A percentile compares a stretch with the other conserved stretches of the same genome.
Evolutionary conservation across 2,113 vertebrate genomes (phyloP).

Genomic region (Pseudorasbora parva): DNA sequence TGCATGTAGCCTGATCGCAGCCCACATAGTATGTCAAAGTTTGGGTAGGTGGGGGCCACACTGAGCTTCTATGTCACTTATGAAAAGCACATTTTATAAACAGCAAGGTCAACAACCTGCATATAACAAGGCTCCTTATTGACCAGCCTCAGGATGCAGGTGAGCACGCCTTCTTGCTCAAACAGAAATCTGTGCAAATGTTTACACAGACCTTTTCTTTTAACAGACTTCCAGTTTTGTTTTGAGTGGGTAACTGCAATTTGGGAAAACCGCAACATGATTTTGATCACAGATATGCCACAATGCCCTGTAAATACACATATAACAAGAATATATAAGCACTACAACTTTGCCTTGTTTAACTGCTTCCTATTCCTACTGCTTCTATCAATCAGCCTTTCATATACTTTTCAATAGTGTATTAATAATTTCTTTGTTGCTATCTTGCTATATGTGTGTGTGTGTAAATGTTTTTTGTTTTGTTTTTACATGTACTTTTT

Average conservation of each 20-base stretch:
- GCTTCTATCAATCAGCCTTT: neutral
- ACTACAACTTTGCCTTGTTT: neutral
- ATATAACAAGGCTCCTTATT: constrained; percentile 36
- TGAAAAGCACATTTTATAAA: constrained; percentile 51
- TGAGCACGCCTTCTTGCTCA: constrained; percentile 40
- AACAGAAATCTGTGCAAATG: constrained; percentile 40
- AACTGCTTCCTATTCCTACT: neutral
- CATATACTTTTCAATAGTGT: neutral
- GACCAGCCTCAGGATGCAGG: constrained; percentile 16
- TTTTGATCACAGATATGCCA: constrained; percentile 6
- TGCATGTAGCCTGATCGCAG: constrained; percentile 4
- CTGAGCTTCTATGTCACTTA: constrained; percentile 40
- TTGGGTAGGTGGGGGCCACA: constrained; percentile 31
- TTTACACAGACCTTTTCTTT: constrained; percentile 37
- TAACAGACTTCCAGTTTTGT: constrained; percentile 37
- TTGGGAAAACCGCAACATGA: constrained; percentile 18
- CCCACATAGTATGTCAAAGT: constrained; percentile 32
- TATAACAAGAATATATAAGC: constrained; percentile 14
- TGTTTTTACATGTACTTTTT: no score
- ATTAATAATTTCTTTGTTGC: neutral
- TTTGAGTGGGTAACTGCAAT: neutral
- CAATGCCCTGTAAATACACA: neutral
- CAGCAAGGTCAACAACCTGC: constrained; percentile 38
- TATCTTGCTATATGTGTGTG: no score
- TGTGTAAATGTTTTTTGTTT: no score